A percentile compares a stretch with the other conserved stretches of the same genome.
Conservation (phyloP, 2,113 vertebrate species). For the Eolophus roseicapilla region DNA sequence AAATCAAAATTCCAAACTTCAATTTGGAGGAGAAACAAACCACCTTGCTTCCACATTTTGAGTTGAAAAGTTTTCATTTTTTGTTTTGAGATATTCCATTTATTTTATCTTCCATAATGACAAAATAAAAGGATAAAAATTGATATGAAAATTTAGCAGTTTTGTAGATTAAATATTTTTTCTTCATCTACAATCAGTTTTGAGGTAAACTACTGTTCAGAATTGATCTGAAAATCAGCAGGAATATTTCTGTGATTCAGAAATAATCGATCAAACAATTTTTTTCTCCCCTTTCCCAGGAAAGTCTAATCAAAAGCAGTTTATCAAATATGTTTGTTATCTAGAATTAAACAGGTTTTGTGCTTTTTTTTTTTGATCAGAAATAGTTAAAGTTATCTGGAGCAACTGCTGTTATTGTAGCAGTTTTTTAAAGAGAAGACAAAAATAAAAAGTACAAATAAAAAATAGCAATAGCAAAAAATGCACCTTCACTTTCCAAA, state of each 20-base stretch:
- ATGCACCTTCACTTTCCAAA: not conserved
- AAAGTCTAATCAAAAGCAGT: not conserved
- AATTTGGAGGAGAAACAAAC: not conserved
- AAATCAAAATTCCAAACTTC: not conserved
- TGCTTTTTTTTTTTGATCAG: not conserved
- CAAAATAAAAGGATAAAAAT: not conserved
- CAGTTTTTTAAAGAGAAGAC: not conserved
- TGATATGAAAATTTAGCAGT: not conserved
- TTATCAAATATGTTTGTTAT: not conserved
- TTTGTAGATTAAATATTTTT: not conserved
- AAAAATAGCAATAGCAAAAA: conserved; percentile 12
- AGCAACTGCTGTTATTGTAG: not conserved
- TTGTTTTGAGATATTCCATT: not conserved
- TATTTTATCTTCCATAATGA: not conserved
- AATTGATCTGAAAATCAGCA: not conserved
- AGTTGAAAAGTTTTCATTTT: not conserved
- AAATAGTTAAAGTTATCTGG: not conserved
- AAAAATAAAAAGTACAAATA: not conserved
- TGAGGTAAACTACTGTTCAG: not conserved
- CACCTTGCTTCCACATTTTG: not conserved
- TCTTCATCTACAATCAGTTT: not conserved
- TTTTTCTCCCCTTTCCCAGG: not conserved
- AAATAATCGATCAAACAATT: not conserved
- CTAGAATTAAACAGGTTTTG: not conserved
- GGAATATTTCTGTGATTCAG: not conserved